These are phyloP conservation scores for Polietes domitor DNA, from an alignment of 2,888 invertebrate species.

Conservation along the genomic window DNA sequence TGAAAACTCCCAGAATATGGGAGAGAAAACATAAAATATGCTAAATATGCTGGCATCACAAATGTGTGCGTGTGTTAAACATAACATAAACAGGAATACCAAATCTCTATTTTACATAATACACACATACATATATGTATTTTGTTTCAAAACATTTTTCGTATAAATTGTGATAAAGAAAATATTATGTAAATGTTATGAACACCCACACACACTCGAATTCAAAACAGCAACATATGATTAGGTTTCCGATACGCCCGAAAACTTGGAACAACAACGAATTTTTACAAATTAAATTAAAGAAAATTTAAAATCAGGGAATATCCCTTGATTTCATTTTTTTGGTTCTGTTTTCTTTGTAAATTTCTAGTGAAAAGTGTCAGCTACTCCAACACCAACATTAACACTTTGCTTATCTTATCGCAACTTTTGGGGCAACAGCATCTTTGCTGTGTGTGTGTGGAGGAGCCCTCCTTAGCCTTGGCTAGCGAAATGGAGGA, in stretches of 20 bases:
- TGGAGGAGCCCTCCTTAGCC: too few relatives aligned
- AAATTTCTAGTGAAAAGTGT: neutral
- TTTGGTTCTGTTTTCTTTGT: neutral
- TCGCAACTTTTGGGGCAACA: neutral
- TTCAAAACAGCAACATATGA: neutral
- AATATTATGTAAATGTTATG: conserved; percentile 24
- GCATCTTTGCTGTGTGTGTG: too few relatives aligned
- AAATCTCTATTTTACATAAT: conserved; percentile 24
- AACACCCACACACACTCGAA: neutral
- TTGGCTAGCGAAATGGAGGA: neutral
- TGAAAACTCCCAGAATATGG: too few relatives aligned
- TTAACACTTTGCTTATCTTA: conserved; percentile 31
- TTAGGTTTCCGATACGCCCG: neutral
- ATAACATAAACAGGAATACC: conserved; percentile 16
- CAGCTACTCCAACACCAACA: neutral
- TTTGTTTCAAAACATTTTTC: conserved; percentile 1
- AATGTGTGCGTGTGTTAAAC: conserved; percentile 22
- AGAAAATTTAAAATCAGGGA: neutral
- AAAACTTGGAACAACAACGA: neutral
- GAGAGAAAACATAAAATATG: conserved; percentile 6
- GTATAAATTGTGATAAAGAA: neutral
- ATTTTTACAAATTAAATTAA: conserved; percentile 8
- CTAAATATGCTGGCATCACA: conserved; percentile 4
- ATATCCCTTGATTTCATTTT: neutral
- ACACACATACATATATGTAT: too few relatives aligned